phyloP scores from a whole-genome alignment of 1,140 invertebrate genomes.

The Tribolium castaneum region DNA sequence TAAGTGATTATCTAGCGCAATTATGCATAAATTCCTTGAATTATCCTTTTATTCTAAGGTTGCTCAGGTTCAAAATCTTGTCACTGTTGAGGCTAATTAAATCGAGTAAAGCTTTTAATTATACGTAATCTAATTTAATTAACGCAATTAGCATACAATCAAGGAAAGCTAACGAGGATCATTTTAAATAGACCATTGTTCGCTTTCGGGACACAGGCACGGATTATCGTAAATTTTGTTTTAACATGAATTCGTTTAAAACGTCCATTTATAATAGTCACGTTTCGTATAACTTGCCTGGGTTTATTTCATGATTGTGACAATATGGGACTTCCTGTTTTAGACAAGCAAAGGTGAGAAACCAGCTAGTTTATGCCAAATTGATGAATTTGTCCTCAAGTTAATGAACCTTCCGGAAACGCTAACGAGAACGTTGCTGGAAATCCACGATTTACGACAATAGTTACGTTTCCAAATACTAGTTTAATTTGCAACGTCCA shows the following conservation, averaged over 20 bases:
- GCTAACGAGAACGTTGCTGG: neutral
- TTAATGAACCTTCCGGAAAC: neutral
- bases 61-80: constrained; percentile 2
- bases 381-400: neutral
- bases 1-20: constrained; percentile 22
- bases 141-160: constrained; percentile 16
- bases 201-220: constrained; percentile 5
- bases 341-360: neutral
- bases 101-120: constrained; percentile 12
- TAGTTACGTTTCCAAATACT: neutral
- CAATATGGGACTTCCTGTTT: neutral
- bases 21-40: constrained; percentile 32
- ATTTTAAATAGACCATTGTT: constrained; percentile 22
- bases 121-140: constrained; percentile 21
- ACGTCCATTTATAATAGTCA: neutral
- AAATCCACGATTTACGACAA: neutral
- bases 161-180: constrained; percentile 3
- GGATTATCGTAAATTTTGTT: constrained; percentile 11
- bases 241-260: constrained; percentile 2
- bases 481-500: neutral
- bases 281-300: constrained; percentile 10
- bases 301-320: constrained; percentile 12
- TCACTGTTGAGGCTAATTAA: constrained; percentile 6
- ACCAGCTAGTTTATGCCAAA: neutral
- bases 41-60: constrained; percentile 10